Evolutionary conservation across 2,113 vertebrate genomes (phyloP).

Genomic region (Pollimyrus isidori): DNA sequence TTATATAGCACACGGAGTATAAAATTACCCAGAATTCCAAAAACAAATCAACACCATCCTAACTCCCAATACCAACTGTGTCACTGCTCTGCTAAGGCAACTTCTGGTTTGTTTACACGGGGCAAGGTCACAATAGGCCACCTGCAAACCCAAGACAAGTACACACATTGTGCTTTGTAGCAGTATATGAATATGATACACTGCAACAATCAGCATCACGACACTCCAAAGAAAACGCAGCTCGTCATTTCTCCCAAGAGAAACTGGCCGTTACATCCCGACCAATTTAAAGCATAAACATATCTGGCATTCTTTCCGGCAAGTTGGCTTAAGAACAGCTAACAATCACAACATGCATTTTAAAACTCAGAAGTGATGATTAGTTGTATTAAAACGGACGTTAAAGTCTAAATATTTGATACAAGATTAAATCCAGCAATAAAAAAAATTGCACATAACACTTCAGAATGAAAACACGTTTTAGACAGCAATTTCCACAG

Average conservation of each 20-base stretch:
- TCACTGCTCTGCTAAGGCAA: not conserved
- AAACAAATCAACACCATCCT: not conserved
- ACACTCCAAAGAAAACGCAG: not conserved
- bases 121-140: not conserved
- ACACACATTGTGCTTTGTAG: not conserved
- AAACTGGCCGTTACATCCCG: not conserved
- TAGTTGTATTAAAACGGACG: not conserved
- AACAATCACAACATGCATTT: not conserved
- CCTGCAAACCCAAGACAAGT: not conserved
- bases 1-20: not conserved
- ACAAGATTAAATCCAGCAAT: not conserved
- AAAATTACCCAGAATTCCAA: not conserved
- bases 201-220: not conserved
- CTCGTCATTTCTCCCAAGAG: not conserved
- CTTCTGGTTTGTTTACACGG: not conserved
- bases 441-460: not conserved
- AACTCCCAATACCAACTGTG: not conserved
- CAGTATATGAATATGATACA: not conserved
- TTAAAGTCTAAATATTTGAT: not conserved
- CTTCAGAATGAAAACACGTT: not conserved
- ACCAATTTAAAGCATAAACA: not conserved
- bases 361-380: not conserved
- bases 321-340: not conserved
- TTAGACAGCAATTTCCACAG: not conserved
- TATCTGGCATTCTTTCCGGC: not conserved